A percentile compares a stretch with the other conserved stretches of the same genome.
Conservation (phyloP, 2,797 vertebrate species). For the Coreius guichenoti region DNA sequence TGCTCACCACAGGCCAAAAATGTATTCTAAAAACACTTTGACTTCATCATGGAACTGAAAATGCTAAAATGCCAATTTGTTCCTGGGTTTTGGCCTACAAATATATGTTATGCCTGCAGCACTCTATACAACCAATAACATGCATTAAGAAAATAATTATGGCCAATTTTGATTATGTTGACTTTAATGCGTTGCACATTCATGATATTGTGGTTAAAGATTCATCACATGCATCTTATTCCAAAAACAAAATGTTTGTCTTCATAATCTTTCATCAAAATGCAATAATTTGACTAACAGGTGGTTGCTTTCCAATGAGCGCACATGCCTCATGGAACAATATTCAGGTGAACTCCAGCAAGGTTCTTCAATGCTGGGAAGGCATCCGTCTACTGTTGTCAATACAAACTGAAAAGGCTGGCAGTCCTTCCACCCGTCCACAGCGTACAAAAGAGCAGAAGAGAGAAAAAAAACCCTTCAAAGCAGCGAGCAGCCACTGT, state of each 20-base stretch:
- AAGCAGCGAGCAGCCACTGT: constrained; percentile 61
- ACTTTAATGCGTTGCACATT: neutral
- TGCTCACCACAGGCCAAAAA: neutral
- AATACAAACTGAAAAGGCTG: constrained; percentile 67
- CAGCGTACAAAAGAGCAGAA: constrained; percentile 62
- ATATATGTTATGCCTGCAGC: neutral
- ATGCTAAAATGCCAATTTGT: neutral
- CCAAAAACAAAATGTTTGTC: neutral
- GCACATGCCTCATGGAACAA: neutral
- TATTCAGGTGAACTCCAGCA: neutral
- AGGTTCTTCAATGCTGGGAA: constrained; percentile 27
- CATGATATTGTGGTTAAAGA: neutral
- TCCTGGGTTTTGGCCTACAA: neutral
- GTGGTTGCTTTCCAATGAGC: neutral
- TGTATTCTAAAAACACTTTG: neutral
- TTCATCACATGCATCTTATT: neutral
- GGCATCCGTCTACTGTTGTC: constrained; percentile 59
- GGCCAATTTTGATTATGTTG: neutral
- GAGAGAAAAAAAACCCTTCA: constrained; percentile 56
- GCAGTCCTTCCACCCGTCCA: constrained; percentile 69
- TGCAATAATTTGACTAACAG: neutral
- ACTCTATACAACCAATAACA: neutral
- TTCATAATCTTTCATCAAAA: neutral
- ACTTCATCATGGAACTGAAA: neutral
- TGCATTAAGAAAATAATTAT: neutral